Base-by-base conservation (phyloP, 2,888 invertebrate species). In the Chrysolina haemoptera region DNA sequence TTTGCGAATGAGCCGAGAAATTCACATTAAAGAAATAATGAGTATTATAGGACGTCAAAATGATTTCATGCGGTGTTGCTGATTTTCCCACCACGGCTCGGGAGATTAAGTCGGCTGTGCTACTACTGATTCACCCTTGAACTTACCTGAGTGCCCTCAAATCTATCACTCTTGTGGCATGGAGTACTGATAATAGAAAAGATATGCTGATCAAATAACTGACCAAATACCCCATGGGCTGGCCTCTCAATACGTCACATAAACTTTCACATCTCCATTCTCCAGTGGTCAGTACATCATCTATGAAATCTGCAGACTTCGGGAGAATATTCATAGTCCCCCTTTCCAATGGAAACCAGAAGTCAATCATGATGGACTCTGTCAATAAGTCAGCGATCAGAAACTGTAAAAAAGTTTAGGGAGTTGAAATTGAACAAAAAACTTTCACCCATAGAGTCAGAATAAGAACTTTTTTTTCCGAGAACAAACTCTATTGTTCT, bases 311-410 rank as follows among this genome's bases (percentile, higher is more conserved):
- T 0, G 84, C 82, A n/a, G 84, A 41, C 71, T 78, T 79, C 0
- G 83, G 82, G 8, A 85, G 59, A 14, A 79, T 68, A 5, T 75
- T 70, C 18, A 84, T 75, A 20, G 83, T 67, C 4, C 74, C 79
- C 5, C 77, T 75, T 79, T 88, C 87, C 62, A 88, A 71, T 6
- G 87, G 87, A 71, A 85, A 85, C 88, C 87, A 88, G 73, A 88
- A 87, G 63, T 86, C 84, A 5, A 81, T 81, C 76, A 86, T 81
- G 12, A 86, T 80, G 50, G 82, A 79, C 80, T 88, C 87, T 78
- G 87, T 83, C 22, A 86, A 48, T 62, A 86, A 85, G n/a, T 82
- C 75, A 0, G 84, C 78, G 8, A 83, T 72, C 11, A 85, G 67
- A 73, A 85, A 85, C 86, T 87, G 76, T 68, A 84, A 46, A 46